These are phyloP conservation scores for Reticulitermes speratus DNA, from an alignment of 1,140 invertebrate genomes.

Conservation along the genomic window DNA sequence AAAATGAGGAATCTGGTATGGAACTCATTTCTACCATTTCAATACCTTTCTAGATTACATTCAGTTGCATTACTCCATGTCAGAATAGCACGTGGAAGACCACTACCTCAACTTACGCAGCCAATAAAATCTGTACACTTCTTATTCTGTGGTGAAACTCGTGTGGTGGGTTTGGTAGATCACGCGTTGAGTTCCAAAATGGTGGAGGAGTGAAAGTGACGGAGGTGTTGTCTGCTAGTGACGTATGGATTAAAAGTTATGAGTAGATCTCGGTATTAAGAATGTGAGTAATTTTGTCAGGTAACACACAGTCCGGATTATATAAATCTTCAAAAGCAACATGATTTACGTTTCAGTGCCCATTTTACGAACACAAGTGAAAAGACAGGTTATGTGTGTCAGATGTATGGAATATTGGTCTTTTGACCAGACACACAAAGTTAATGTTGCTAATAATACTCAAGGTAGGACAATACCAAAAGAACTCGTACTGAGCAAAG, in stretches of 20 bases:
- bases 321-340: neutral
- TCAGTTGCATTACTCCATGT: too few species aligned
- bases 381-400: neutral
- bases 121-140: too few species aligned
- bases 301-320: neutral
- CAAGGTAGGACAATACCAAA: neutral
- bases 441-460: neutral
- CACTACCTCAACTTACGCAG: too few species aligned
- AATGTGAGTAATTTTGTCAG: neutral
- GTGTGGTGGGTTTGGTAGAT: neutral
- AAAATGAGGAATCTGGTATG: too few species aligned
- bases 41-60: too few species aligned
- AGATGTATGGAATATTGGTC: neutral
- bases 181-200: neutral
- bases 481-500: slow-evolving; percentile 27
- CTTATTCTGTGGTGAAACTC: too few species aligned
- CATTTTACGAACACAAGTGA: neutral
- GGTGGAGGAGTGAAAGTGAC: neutral
- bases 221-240: neutral
- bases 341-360: neutral
- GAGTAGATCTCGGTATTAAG: neutral
- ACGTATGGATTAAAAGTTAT: neutral
- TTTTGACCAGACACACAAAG: neutral
- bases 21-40: too few species aligned
- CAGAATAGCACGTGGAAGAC: too few species aligned